Conservation (phyloP, 2,888 invertebrate species). For the Ramazzottius varieornatus region DNA sequence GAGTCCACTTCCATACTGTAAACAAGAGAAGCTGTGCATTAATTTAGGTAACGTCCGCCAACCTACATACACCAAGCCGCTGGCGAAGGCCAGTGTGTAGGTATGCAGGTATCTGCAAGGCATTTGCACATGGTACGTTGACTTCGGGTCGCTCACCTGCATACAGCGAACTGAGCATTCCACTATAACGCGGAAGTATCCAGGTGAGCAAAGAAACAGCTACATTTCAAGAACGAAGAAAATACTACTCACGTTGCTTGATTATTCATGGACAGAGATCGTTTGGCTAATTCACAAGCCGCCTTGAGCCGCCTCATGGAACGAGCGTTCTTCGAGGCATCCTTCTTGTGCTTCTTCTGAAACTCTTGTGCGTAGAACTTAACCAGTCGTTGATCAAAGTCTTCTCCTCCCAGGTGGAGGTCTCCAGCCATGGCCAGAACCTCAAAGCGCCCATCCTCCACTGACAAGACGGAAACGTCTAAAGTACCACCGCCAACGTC, state of each 20-base stretch:
- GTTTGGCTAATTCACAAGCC: conserved; percentile 23
- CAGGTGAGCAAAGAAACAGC: too few relatives aligned
- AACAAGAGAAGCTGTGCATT: too few relatives aligned
- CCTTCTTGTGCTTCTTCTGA: conserved; percentile 8
- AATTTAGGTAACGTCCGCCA: too few relatives aligned
- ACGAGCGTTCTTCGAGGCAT: conserved; percentile 16
- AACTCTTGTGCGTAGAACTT: conserved; percentile 25
- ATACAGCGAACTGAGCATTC: too few relatives aligned
- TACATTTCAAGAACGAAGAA: too few relatives aligned
- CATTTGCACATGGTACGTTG: too few relatives aligned
- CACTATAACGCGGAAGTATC: too few relatives aligned
- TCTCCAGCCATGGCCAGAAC: background rate
- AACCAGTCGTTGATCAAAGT: conserved; percentile 26
- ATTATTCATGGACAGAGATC: conserved; percentile 22
- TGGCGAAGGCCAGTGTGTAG: too few relatives aligned
- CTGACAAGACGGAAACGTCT: background rate
- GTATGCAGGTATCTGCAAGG: too few relatives aligned
- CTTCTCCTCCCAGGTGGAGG: conserved; percentile 17
- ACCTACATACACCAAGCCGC: too few relatives aligned
- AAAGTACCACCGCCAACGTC: background rate
- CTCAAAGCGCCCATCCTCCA: background rate
- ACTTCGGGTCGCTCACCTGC: too few relatives aligned
- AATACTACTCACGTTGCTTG: too few relatives aligned
- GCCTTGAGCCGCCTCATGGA: conserved; percentile 22
- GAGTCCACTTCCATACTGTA: conserved; percentile 24